Evolutionary conservation across 2,888 invertebrate genomes (phyloP), one percentile per base, ranked within the genome.

Genomic region (Scaptomyza reducta): DNA sequence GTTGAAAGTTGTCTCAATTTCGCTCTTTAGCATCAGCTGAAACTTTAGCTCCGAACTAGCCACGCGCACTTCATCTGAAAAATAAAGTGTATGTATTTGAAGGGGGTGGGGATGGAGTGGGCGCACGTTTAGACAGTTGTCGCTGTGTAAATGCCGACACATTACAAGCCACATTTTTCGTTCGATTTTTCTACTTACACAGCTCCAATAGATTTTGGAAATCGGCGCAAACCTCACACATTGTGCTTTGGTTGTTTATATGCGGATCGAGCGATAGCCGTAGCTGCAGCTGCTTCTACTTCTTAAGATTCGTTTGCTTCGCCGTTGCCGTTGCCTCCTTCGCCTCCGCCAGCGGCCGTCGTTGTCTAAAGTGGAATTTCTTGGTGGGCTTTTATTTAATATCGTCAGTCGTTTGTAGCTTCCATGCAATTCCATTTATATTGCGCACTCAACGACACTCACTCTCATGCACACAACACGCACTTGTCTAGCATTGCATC

Each of bases 191-290:
- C 57, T 88, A 93, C 96, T 95, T 94, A 96, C 96, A 95, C 90
- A 95, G 94, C 91, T 96, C 94, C 92, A 98, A 95, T 93, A 98
- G 95, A 93, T 96, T 96, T 93, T 97, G 95, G 94, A 97, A 96
- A 93, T 97, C 97, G 92, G 96, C 95, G 94, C 98, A 98, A 93
- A 96, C 96, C 95, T 98, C 97, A 95, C 97, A 98, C 97, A 96
- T 96, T 93, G 67, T 93, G 67, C 69, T 73, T 56, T 64, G 49
- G 29, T 31, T 54, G 38, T 50, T 25, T 70, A 65, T 72, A 49
- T 78, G 76, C 62, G 55, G 60, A 53, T 69, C 45, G 46, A 56
- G 61, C 57, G 59, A 65, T 64, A 61, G 68, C 70, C 45, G 64
- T 71, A 44, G 72, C 73, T 64, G 59, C 54, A 56, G 65, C 61